Base-by-base conservation (phyloP, 2,113 vertebrate genomes). In the Sceloporus tristichus region DNA sequence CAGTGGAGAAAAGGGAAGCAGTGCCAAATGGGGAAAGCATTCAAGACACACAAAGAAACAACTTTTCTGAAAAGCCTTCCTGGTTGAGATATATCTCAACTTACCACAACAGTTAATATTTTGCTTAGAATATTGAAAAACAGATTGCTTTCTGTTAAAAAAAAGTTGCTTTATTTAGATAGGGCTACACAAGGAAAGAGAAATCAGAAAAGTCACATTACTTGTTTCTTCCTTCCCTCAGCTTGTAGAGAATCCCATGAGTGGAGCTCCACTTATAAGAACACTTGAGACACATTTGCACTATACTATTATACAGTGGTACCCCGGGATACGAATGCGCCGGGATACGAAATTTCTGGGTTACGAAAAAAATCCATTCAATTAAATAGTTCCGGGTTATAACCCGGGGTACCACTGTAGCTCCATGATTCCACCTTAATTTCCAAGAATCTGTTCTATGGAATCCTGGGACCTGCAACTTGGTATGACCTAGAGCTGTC, bases 91-190 rank as follows among this genome's bases (percentile, higher is more conserved):
- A 34, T 34, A 97, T 96, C 94, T 92, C 94, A 25, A 53, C 93
- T 95, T 97, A 96, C 96, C 94, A 95, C 94, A 92, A 95, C 95
- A 91, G 90, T 92, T 95, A 95, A 95, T 94, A 95, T 53, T 96
- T 91, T 96, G 96, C 97, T 96, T 96, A 97, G 95, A 96, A 94
- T 94, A 84, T 97, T 97, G 96, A 97, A 97, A 97, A 97, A 97
- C 97, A 97, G 95, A 96, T 94, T 93, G 92, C 96, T 95, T 96
- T 96, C 93, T 97, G 94, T 96, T 95, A 95, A 95, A 96, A 62
- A 62, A 62, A 95, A 93, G 96, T 97, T 95, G 96, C 94, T 97
- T 97, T 96, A 95, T 97, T 97, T 96, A 96, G 96, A 97, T 93
- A 94, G 95, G 62, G 66, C 5, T 70, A 7, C 23, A 70, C 5